These are phyloP conservation scores for Apodemus speciosus DNA, from an alignment of 2,113 vertebrate species.

Conservation along the genomic window DNA sequence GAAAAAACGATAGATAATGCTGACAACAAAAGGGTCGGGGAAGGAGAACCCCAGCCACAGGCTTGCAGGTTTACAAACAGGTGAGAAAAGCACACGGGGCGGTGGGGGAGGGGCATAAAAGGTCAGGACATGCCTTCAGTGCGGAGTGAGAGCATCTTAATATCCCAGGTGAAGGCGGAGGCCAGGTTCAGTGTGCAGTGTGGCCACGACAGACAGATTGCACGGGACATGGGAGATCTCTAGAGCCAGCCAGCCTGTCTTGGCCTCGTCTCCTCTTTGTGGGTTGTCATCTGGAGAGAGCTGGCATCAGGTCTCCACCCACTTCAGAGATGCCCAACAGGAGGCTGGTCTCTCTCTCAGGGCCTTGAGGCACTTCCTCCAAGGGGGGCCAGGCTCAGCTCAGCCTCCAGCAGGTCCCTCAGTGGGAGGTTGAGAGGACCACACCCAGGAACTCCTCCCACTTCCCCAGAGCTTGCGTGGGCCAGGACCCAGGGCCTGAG, in stretches of 20 bases:
- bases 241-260: not conserved
- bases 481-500: slow-evolving; percentile 4
- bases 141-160: not conserved
- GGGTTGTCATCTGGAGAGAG: not conserved
- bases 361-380: not conserved
- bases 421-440: slow-evolving; percentile 53
- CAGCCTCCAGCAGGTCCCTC: not conserved
- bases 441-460: not conserved
- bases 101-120: not conserved
- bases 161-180: not conserved
- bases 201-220: not conserved
- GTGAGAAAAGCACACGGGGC: not conserved
- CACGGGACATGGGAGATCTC: not conserved
- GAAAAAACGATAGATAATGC: not conserved
- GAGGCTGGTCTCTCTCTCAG: not conserved
- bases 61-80: not conserved
- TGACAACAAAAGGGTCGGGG: not conserved
- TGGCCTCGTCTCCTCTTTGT: not conserved
- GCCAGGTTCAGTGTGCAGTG: rapidly evolving
- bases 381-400: not conserved
- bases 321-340: not conserved
- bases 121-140: not conserved
- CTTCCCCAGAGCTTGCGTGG: slow-evolving; percentile 26
- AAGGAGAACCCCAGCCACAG: not conserved
- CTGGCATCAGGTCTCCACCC: not conserved